Evolutionary conservation across 2,888 invertebrate genomes (phyloP), one percentile per base, ranked within the genome.

Genomic region (Pseudeuparius sepicola): DNA sequence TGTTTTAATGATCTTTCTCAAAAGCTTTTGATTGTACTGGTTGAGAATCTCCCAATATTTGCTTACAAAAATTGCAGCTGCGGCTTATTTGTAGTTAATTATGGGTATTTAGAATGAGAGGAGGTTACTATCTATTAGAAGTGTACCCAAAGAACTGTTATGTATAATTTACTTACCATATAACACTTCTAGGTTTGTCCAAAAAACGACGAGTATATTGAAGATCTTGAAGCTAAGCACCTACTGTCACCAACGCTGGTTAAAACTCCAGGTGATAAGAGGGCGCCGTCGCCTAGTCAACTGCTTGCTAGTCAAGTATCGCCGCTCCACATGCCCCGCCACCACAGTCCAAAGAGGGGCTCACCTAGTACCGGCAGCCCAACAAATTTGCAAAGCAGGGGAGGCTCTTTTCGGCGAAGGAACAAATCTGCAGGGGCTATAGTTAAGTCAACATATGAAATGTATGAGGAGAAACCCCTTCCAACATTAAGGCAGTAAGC

Each of bases 401-500:
- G 73, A 37, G 73, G 73, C 15, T 81, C 71, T 24, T 68, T 64
- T 37, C 70, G 70, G 57, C 69, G 56, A 54, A 71, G 61, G 64
- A 82, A 55, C 60, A 78, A 78, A 55, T 79, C 79, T 37, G 78
- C 76, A 2, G 73, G 72, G 5, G 71, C 73, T 1, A 57, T 60
- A 7, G 57, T 57, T 5, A 65, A 64, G 46, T 69, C 79, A 9
- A 84, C 82, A 3, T 88, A 84, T 51, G 86, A 87, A 57, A 85
- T 84, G 46, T 89, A 89, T 49, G 90, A 90, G 54, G 89, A 90
- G 49, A 68, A 87, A 36, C 72, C 85, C 1, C 69, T 90, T 39
- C 89, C 89, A 5, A 83, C 87, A 20, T 64, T 87, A 32, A 75
- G 87, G 60, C 87, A 86, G 88, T 88, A 68, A 74, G 77, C 41